Conservation (phyloP, 2,888 invertebrate genomes). For the Ornithoptera alexandrae region DNA sequence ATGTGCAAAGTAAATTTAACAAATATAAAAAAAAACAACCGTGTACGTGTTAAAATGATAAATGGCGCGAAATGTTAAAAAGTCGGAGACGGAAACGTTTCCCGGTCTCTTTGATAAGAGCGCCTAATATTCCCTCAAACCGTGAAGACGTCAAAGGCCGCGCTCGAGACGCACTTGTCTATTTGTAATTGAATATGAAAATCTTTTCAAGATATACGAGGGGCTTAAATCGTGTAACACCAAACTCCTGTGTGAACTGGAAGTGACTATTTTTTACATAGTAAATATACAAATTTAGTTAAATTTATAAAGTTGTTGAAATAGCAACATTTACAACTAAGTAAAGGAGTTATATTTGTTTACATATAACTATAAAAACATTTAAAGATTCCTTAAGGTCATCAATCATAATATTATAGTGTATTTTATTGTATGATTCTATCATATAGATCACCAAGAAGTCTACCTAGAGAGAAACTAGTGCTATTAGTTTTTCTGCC, state of each 20-base stretch:
- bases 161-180: conserved; percentile 75
- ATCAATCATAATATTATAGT: no score
- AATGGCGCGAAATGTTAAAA: conserved; percentile 19
- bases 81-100: conserved; percentile 5
- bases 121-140: conserved; percentile 65
- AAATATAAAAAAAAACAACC: not conserved
- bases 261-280: not conserved
- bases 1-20: not conserved
- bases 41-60: conserved; percentile 15
- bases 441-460: no score
- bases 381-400: no score
- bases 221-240: conserved; percentile 39
- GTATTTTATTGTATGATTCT: no score
- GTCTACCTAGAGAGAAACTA: no score
- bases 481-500: no score
- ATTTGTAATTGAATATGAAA: conserved; percentile 80
- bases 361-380: no score
- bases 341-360: no score
- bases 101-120: conserved; percentile 33
- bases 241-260: conserved; percentile 7
- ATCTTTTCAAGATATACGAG: conserved; percentile 63
- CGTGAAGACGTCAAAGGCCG: conserved; percentile 71
- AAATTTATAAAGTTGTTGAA: no score
- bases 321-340: no score
- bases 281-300: not conserved